Percentiles rank a stretch among this genome's conserved stretches.
phyloP scores from a whole-genome alignment of 2,113 vertebrate species.

The Prietella phreatophila region DNA sequence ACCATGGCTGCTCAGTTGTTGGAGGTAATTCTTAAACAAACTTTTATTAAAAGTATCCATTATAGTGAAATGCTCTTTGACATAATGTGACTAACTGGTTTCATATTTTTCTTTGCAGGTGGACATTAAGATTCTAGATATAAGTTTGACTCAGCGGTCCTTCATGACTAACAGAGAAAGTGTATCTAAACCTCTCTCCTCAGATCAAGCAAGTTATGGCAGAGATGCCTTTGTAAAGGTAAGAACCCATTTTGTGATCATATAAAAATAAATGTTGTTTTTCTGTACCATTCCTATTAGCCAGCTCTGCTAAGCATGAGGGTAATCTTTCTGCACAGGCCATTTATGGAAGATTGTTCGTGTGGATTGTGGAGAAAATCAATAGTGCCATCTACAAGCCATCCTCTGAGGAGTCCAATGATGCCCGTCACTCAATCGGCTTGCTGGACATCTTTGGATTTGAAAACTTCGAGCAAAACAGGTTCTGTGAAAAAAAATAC shows the following conservation, averaged over 20 bases:
- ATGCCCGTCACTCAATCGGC: conserved; percentile 77
- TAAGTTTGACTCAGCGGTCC: conserved; percentile 80
- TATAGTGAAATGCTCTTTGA: background rate
- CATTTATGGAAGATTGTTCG: conserved; percentile 89
- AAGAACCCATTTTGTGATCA: background rate
- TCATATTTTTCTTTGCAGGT: conserved; percentile 15
- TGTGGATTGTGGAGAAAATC: conserved; percentile 94
- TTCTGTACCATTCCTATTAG: background rate
- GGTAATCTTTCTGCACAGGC: conserved; percentile 70
- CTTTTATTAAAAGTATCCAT: background rate
- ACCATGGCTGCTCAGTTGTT: conserved; percentile 76
- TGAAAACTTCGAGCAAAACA: conserved; percentile 96
- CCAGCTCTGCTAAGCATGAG: background rate
- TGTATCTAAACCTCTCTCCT: conserved; percentile 80
- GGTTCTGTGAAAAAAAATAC: conserved; percentile 67
- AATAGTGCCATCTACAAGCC: conserved; percentile 82
- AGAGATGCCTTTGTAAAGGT: conserved; percentile 92
- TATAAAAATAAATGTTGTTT: no score
- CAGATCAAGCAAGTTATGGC: conserved; percentile 80
- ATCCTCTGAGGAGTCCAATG: conserved; percentile 64
- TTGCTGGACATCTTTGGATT: conserved; percentile 97
- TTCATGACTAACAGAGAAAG: conserved; percentile 84
- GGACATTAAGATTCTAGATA: conserved; percentile 65
- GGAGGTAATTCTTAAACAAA: conserved; percentile 74
- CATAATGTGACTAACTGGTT: background rate